Percentiles rank a stretch among this genome's conserved stretches.
Evolutionary conservation across 2,797 vertebrate genomes (phyloP).

Genomic region (Melanogrammus aeglefinus): DNA sequence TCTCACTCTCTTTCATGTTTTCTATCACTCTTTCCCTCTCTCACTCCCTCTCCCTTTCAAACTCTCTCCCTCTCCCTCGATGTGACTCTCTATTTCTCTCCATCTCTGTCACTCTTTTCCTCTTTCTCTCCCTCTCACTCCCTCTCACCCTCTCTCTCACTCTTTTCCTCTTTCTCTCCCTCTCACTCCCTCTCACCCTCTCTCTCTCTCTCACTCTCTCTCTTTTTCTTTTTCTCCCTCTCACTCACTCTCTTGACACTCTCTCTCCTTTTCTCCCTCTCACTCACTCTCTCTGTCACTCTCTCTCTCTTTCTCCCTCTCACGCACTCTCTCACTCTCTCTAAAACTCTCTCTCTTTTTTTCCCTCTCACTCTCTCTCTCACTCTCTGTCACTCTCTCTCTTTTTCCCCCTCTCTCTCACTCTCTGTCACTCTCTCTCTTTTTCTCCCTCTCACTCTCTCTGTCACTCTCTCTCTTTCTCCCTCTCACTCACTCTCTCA

Average conservation of each 20-base stretch:
- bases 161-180: conserved; percentile 29
- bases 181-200: neutral
- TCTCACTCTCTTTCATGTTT: neutral
- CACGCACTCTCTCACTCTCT: neutral
- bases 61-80: neutral
- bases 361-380: no score
- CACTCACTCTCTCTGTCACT: neutral
- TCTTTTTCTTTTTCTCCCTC: no score
- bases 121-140: no score
- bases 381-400: neutral
- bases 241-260: no score
- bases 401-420: neutral
- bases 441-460: no score
- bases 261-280: no score
- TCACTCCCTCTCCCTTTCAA: no score
- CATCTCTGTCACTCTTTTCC: neutral
- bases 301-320: neutral
- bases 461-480: conserved; percentile 16
- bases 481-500: no score
- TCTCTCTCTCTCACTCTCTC: neutral
- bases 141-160: neutral
- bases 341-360: neutral
- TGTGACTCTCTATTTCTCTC: no score
- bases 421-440: neutral
- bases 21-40: no score